These are phyloP conservation scores for Emydocephalus ijimae DNA, from an alignment of 2,113 vertebrate species.

Conservation along the genomic window DNA sequence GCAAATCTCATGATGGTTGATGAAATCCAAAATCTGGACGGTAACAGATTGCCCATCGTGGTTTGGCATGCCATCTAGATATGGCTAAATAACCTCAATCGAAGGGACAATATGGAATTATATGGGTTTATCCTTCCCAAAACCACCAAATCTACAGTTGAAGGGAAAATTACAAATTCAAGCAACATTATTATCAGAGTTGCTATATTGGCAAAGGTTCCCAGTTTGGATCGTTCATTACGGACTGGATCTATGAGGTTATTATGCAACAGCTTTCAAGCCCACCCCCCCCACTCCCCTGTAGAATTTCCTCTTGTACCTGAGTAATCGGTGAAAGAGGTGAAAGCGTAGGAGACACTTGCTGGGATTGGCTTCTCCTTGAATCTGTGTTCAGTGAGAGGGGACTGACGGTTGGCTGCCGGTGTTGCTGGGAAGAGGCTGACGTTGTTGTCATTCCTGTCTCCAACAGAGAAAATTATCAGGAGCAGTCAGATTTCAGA, in stretches of 20 bases:
- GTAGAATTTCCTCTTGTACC: slow-evolving; percentile 62
- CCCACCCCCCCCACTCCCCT: too few relatives aligned
- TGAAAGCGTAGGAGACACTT: slow-evolving; percentile 86
- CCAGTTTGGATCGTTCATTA: background rate
- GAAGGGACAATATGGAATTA: background rate
- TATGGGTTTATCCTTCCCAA: background rate
- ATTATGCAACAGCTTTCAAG: background rate
- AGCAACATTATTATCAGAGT: background rate
- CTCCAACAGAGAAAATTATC: background rate
- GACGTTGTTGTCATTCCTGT: slow-evolving; percentile 80
- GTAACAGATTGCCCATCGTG: background rate
- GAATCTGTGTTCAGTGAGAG: slow-evolving; percentile 83
- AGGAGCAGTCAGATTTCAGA: fast-evolving
- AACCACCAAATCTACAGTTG: background rate
- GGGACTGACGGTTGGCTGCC: slow-evolving; percentile 72
- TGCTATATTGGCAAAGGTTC: background rate
- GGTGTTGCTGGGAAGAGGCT: slow-evolving; percentile 78
- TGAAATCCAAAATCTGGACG: background rate
- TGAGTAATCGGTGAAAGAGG: slow-evolving; percentile 86
- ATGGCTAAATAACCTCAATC: background rate
- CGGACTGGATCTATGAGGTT: background rate
- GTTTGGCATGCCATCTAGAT: background rate
- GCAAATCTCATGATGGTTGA: background rate
- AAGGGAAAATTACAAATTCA: background rate
- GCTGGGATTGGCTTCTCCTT: slow-evolving; percentile 80